These are phyloP conservation scores for Thymelicus sylvestris DNA, from an alignment of 2,888 invertebrate species.

Conservation along the genomic window DNA sequence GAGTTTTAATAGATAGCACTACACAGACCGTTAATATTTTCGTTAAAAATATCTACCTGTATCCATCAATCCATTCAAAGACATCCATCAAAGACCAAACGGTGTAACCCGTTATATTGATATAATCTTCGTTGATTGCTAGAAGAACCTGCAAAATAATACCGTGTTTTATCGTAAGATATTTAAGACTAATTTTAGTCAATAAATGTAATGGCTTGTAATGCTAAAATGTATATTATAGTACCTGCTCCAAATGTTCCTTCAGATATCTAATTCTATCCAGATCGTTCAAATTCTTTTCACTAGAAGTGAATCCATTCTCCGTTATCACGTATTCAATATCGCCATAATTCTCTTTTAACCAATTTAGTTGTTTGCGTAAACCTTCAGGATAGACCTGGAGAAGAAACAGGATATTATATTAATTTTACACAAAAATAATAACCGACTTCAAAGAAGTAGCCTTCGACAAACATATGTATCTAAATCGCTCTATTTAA, in stretches of 20 bases:
- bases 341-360: slow-evolving; percentile 69
- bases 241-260: slow-evolving; percentile 56
- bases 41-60: slow-evolving; percentile 69
- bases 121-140: slow-evolving; percentile 72
- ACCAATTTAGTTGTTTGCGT: slow-evolving; percentile 60
- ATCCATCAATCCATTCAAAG: slow-evolving; percentile 90
- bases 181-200: too few relatives aligned
- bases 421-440: too few relatives aligned
- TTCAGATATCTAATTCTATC: slow-evolving; percentile 49
- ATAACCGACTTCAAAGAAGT: too few relatives aligned
- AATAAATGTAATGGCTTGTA: too few relatives aligned
- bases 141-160: slow-evolving; percentile 48
- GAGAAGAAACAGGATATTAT: neutral
- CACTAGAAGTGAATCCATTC: slow-evolving; percentile 62
- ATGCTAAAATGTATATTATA: neutral
- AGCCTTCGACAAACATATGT: too few relatives aligned
- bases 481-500: too few relatives aligned
- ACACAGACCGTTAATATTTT: too few relatives aligned
- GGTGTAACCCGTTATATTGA: slow-evolving; percentile 87
- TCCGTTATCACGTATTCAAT: slow-evolving; percentile 70
- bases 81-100: slow-evolving; percentile 91
- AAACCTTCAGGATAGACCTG: slow-evolving; percentile 74
- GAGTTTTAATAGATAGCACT: too few relatives aligned
- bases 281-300: slow-evolving; percentile 52
- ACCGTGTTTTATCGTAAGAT: neutral